Base-by-base conservation (phyloP, 2,113 vertebrate genomes). In the Saguinus imperator region DNA sequence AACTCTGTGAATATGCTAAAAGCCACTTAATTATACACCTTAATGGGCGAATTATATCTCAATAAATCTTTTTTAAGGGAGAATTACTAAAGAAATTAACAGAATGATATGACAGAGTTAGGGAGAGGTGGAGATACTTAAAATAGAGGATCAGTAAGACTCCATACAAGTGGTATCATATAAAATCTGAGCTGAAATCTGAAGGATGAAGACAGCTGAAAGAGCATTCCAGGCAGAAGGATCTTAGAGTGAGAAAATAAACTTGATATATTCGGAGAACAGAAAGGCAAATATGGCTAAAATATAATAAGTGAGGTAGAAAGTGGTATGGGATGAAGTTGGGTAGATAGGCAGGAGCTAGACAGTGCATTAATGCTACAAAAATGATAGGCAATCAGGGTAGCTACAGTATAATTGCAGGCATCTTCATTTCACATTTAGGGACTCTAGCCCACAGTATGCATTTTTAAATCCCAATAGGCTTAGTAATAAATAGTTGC, bases 1-100 rank as follows among this genome's bases (percentile, higher is more conserved):
- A 87, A 91, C 17, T 96, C 72, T 85, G 17, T 57, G 27, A 83
- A 87, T 90, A 89, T 13, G 91, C 9, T 91, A 94, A 89, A 87
- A 80, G 61, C 1, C 43, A 92, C 7, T 61, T 29, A 91, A 66
- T 1, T 87, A 23, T 89, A 83, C 8, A 68, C 14, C 91, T 94
- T 89, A 84, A 79, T 20, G 61, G 45, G 66, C 73, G 29, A 89
- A 94, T 87, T 89, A 25, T 40, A 82, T 57, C 35, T 80, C 40
- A 90, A 92, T 87, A 72, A 66, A 87, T n/a, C 17, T 37, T 84
- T 81, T 52, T 70, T 2, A 17, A 68, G 32, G 70, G n/a, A 58
- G 32, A 89, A 48, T 87, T 66, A 92, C 27, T 20, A 94, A 80
- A 94, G 20, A 55, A 85, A 93, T 81, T 70, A 81, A 72, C 18